Evolutionary conservation across 2,888 invertebrate species (phyloP), one percentile per base, ranked within the genome.

Genomic region (Cartodere bifasciata): DNA sequence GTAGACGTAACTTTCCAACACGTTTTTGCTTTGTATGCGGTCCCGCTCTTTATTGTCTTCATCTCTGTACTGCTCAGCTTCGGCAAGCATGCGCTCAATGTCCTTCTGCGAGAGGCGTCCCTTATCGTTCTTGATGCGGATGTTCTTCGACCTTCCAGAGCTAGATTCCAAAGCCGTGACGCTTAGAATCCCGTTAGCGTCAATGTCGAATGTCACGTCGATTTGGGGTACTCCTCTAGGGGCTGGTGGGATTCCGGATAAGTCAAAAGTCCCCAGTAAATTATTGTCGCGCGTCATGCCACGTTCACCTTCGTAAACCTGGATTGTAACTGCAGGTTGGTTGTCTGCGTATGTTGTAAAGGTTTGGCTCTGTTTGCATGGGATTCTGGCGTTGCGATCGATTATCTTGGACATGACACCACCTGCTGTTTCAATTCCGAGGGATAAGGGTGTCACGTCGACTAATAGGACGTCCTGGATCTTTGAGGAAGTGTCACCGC

Each of bases 201-300:
- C 81, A 46, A 82, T 53, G 49, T 82, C 80, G 53, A 82, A 82
- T 22, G 78, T 68, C 2, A 68, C 67, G 34, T 64, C 65, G 25
- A 68, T 64, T 49, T 67, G 58, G 1, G 67, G 67, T 0, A 65
- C 53, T 1, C 67, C 68, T 24, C 66, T 49, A 1, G 68, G 67
- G 2, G 67, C 68, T 5, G 67, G 67, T 2, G 68, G 65, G 15
- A 70, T 68, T 2, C 70, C 72, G 3, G 56, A 52, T 23, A 65
- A 44, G 41, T 64, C 63, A 41, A 65, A 65, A 2, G 58, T 65
- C 2, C 65, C 94, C 38, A 95, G 72, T 35, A 88, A 68, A 61
- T 92, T 85, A 67, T 91, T 91, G 56, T 90, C 88, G 55, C 83
- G 86, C 45, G 88, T 88, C 87, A 88, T 86, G 28, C 87, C 83